Base-by-base conservation (phyloP, 2,888 invertebrate genomes). In the Suillia variegata region DNA sequence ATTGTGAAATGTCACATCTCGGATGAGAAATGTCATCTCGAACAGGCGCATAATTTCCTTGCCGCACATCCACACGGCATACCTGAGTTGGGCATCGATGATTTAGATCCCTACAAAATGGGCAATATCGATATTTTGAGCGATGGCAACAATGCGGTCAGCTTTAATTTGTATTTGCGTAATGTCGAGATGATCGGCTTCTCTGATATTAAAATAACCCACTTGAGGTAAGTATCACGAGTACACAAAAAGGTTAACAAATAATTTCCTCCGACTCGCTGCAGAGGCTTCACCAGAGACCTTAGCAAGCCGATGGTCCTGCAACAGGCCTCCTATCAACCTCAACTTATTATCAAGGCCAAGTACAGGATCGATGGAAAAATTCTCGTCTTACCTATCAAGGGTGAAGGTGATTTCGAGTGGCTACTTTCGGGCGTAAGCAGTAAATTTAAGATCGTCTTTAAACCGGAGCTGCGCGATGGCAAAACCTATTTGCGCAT, bases 361-460 rank as follows among this genome's bases (percentile, higher is more conserved):
- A 59, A 72, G 13, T 77, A 76, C 49, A 69, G 70, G 8, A 66
- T 74, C 2, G 61, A 62, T 6, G 76, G 76, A 15, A 71, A 69
- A 45, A 56, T 76, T 1, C 56, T 76, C 6, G 58, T 76, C 1
- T 38, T 76, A 38, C 77, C 76, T 2, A 61, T 76, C 1, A 51
- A 56, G 2, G 70, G 75, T 33, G 65, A 68, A 4, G 77, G 76
- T 13, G 57, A 68, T 4, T 0, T 70, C 1, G 15, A 56, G 20
- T 61, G 72, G 56, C 54, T 31, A 1, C 22, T 77, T 2, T 33
- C 48, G 1, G 54, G 68, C 2, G 55, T 71, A 1, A 57, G 61
- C 17, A 15, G 54, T 6, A 70, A 62, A 56, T 21, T 61, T 0
- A 53, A 57, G 0, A 31, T 68, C 2, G 57, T 18, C 1, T 65